These are phyloP conservation scores for Tipula confusa DNA, from an alignment of 2,888 invertebrate species.

Conservation along the genomic window DNA sequence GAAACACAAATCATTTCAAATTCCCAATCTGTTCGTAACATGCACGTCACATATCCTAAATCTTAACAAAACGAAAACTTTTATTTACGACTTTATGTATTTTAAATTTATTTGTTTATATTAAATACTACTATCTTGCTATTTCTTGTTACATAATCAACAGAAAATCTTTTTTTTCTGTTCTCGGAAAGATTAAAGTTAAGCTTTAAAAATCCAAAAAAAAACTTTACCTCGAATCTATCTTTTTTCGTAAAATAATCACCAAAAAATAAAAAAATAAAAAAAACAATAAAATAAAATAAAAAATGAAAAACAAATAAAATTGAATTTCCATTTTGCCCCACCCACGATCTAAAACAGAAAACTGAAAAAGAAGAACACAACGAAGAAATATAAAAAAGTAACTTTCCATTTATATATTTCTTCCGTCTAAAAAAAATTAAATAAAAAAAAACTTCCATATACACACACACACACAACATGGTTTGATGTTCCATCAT, in stretches of 20 bases:
- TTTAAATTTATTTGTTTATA: too few relatives aligned
- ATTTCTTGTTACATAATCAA: too few relatives aligned
- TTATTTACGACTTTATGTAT: too few relatives aligned
- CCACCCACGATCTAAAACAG: too few relatives aligned
- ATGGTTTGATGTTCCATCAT: neutral
- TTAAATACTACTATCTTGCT: too few relatives aligned
- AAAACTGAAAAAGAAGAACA: neutral
- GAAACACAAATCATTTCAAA: too few relatives aligned
- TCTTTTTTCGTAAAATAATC: neutral
- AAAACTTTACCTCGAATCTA: neutral
- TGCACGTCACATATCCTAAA: too few relatives aligned
- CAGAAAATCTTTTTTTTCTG: neutral
- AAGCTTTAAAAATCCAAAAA: neutral
- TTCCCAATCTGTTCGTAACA: too few relatives aligned
- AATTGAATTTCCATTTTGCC: neutral
- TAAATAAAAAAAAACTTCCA: too few relatives aligned
- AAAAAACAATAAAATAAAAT: neutral
- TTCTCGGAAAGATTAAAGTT: neutral
- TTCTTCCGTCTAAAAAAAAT: neutral
- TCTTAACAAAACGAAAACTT: too few relatives aligned
- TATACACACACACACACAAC: neutral
- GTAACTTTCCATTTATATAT: neutral
- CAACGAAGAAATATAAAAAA: neutral
- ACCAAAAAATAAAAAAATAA: neutral
- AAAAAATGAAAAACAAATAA: neutral